Conservation (phyloP, 2,888 invertebrate genomes). For the Lypha dubia region DNA sequence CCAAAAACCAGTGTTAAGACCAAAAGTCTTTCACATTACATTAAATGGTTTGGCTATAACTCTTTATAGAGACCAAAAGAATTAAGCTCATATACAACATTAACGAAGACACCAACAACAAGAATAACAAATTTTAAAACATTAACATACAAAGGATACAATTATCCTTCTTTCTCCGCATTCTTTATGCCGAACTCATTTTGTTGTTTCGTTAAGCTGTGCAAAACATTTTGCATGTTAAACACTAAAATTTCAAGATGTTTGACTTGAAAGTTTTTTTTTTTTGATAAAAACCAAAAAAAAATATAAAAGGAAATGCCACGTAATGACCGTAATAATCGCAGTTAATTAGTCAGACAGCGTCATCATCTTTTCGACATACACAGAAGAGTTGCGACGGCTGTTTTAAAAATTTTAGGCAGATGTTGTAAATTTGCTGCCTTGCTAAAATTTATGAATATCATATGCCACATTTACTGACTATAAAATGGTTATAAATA, state of each 20-base stretch:
- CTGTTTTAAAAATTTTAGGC: neutral
- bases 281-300: conserved; percentile 35
- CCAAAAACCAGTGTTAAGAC: conserved; percentile 70
- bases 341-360: conserved; percentile 83
- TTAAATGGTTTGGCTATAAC: conserved; percentile 68
- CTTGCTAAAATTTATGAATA: too few species aligned
- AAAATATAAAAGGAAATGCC: conserved; percentile 79
- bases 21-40: conserved; percentile 71
- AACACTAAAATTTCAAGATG: conserved; percentile 81
- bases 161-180: neutral
- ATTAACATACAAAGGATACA: conserved; percentile 66
- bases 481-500: too few species aligned
- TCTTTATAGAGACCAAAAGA: conserved; percentile 67
- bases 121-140: conserved; percentile 55
- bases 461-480: too few species aligned
- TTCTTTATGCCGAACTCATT: conserved; percentile 21
- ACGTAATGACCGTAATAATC: conserved; percentile 84
- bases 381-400: neutral
- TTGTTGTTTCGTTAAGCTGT: conserved; percentile 46
- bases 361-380: conserved; percentile 55
- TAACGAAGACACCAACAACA: conserved; percentile 59
- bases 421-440: neutral
- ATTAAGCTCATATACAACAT: conserved; percentile 64
- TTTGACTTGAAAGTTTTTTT: conserved; percentile 74
- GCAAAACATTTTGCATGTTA: conserved; percentile 72